A percentile compares a stretch with the other conserved stretches of the same genome.
These are phyloP conservation scores for Eristalinus sepulchralis DNA, from an alignment of 2,888 invertebrate species.

Conservation along the genomic window DNA sequence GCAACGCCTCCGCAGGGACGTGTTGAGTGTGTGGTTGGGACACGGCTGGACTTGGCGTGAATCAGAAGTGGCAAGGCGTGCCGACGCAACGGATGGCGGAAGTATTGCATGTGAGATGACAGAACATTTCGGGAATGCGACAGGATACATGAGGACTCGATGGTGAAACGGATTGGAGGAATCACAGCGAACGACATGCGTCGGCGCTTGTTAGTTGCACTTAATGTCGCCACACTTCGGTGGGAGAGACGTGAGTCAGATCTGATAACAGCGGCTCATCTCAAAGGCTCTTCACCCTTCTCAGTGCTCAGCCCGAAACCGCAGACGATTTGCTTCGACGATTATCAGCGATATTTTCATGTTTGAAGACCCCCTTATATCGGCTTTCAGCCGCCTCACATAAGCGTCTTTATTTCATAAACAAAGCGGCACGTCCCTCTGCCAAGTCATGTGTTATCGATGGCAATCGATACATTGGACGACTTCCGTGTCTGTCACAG, in stretches of 20 bases:
- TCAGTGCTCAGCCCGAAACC: background rate
- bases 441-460: background rate
- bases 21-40: slow-evolving; percentile 25
- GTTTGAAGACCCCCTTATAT: background rate
- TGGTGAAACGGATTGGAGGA: background rate
- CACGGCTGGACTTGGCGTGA: slow-evolving; percentile 38
- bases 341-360: background rate
- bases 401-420: background rate
- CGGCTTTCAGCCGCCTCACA: background rate
- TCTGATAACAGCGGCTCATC: too few relatives aligned
- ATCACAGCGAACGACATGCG: background rate
- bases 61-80: slow-evolving; percentile 23
- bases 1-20: slow-evolving; percentile 48
- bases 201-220: background rate
- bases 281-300: too few relatives aligned
- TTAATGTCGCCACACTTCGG: background rate
- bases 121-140: slow-evolving; percentile 48
- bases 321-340: background rate
- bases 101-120: slow-evolving; percentile 32
- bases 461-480: background rate
- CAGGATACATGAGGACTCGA: slow-evolving; percentile 40
- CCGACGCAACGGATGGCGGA: slow-evolving; percentile 39
- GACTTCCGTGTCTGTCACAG: background rate
- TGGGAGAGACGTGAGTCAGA: background rate
- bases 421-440: background rate